Evolutionary conservation across 2,797 vertebrate species (phyloP).

Genomic region (Hydrophis major): DNA sequence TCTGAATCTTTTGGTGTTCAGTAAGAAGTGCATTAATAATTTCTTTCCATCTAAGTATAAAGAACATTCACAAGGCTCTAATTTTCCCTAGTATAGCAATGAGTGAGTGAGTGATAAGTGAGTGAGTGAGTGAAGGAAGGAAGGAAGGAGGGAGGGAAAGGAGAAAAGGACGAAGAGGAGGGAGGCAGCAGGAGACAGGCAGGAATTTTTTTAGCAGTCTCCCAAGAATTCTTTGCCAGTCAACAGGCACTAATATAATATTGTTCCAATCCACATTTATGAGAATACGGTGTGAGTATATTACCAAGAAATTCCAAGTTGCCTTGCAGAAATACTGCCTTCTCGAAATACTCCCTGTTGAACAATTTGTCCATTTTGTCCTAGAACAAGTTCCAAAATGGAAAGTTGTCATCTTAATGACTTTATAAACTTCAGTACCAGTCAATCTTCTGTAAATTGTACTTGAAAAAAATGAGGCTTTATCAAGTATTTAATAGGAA

Average conservation of each 20-base stretch:
- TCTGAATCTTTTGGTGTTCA: background rate
- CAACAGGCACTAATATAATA: background rate
- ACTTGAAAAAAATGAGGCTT: background rate
- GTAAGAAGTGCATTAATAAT: background rate
- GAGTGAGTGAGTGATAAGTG: background rate
- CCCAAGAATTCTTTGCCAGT: background rate
- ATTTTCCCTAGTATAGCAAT: background rate
- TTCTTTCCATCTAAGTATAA: background rate
- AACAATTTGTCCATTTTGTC: background rate
- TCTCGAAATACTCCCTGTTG: background rate
- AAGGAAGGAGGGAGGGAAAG: background rate
- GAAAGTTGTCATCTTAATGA: background rate
- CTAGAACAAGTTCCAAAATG: constrained; percentile 17
- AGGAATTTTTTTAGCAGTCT: background rate
- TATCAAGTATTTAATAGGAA: background rate
- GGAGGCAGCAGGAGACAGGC: no score
- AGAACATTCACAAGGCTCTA: background rate
- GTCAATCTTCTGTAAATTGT: background rate
- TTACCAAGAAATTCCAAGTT: constrained; percentile 4
- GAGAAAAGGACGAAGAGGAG: background rate
- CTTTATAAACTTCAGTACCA: background rate
- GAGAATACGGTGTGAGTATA: background rate
- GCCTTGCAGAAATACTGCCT: background rate
- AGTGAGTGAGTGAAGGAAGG: background rate
- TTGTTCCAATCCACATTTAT: background rate